These are phyloP conservation scores for Calcarius lapponicus DNA, from an alignment of 2,797 vertebrate species.

Conservation along the genomic window DNA sequence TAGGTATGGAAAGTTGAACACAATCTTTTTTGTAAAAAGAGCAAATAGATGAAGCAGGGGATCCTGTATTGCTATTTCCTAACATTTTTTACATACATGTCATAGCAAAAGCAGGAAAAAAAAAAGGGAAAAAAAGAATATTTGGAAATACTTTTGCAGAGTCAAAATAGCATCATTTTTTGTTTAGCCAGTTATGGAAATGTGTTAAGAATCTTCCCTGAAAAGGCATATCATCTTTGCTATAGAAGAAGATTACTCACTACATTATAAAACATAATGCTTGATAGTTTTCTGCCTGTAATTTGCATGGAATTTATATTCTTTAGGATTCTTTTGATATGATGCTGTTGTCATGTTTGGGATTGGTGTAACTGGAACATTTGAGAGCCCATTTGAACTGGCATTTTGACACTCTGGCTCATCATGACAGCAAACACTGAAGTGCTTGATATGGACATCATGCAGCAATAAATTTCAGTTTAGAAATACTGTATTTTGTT, in stretches of 20 bases:
- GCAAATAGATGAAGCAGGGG: neutral
- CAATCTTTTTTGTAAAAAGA: neutral
- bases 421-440: neutral
- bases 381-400: neutral
- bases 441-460: neutral
- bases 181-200: neutral
- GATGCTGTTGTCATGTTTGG: accelerated
- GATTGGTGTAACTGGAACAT: neutral
- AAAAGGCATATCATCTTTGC: neutral
- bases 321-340: neutral
- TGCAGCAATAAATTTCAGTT: neutral
- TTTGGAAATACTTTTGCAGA: neutral
- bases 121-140: accelerated
- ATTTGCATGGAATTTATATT: neutral
- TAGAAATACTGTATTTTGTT: neutral
- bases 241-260: neutral
- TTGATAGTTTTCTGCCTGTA: neutral
- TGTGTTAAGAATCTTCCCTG: neutral
- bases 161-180: neutral
- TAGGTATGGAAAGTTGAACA: neutral
- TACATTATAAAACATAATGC: neutral
- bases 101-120: neutral
- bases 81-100: neutral
- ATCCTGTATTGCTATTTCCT: neutral
- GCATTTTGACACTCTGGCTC: neutral